Percentiles rank a stretch among this genome's conserved stretches.
Evolutionary conservation across 2,888 invertebrate species (phyloP).

Genomic region (Ormyrus thymus): DNA sequence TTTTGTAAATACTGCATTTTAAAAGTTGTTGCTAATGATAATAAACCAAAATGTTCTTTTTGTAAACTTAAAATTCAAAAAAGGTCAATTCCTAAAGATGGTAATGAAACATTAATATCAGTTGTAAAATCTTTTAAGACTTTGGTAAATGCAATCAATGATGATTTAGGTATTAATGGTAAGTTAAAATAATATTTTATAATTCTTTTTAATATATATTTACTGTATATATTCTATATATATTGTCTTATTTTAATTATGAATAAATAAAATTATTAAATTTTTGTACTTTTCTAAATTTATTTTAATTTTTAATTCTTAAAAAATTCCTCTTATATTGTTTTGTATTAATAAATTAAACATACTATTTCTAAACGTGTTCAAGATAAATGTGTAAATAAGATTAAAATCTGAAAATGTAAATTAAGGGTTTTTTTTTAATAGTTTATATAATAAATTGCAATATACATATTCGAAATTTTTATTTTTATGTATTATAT

Average conservation of each 20-base stretch:
- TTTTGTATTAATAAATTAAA: too few species aligned
- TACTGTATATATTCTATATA: too few species aligned
- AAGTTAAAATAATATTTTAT: conserved; percentile 47
- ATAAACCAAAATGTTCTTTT: conserved; percentile 61
- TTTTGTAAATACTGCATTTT: conserved; percentile 63
- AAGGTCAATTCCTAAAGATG: conserved; percentile 58
- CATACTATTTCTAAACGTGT: too few species aligned
- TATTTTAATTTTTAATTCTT: not conserved
- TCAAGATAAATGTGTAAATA: too few species aligned
- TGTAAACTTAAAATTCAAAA: conserved; percentile 61
- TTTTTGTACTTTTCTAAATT: not conserved
- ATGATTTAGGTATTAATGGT: conserved; percentile 62
- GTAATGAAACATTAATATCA: conserved; percentile 52
- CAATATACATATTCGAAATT: not conserved
- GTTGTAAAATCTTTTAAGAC: conserved; percentile 49
- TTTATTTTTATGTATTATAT: not conserved
- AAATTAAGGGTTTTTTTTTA: too few species aligned
- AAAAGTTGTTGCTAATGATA: conserved; percentile 52
- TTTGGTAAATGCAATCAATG: conserved; percentile 58
- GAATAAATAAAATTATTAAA: conserved; percentile 1
- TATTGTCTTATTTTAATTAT: not conserved
- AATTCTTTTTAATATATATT: too few species aligned
- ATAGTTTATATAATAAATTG: not conserved
- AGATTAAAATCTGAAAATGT: too few species aligned
- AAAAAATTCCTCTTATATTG: too few species aligned